phyloP scores from a whole-genome alignment of 2,888 invertebrate species.

The Apamea anceps region DNA sequence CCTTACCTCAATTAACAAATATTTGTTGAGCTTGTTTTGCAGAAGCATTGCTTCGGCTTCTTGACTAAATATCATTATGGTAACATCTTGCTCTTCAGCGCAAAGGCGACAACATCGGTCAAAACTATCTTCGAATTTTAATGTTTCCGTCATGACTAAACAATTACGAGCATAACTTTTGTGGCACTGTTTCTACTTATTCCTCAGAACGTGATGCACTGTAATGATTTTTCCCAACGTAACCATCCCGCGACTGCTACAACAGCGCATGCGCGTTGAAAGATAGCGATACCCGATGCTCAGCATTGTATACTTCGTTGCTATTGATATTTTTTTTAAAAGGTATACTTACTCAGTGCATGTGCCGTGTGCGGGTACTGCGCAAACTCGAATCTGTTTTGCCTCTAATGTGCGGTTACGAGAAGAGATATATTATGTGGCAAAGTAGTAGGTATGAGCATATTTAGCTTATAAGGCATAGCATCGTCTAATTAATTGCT shows the following conservation, averaged over 20 bases:
- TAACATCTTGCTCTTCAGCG: constrained; percentile 90
- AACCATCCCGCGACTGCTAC: constrained; percentile 63
- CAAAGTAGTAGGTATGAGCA: background rate
- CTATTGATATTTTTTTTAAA: constrained; percentile 75
- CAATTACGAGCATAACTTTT: constrained; percentile 48
- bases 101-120: constrained; percentile 92
- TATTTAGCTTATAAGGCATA: background rate
- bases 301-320: constrained; percentile 76
- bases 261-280: constrained; percentile 81
- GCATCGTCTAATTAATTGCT: background rate
- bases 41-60: constrained; percentile 92
- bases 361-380: constrained; percentile 26
- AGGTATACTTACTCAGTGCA: constrained; percentile 52
- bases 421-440: background rate
- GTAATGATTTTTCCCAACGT: constrained; percentile 80
- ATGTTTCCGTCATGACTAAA: constrained; percentile 70
- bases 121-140: constrained; percentile 74
- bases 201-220: constrained; percentile 60
- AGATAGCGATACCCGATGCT: constrained; percentile 60
- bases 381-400: constrained; percentile 44
- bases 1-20: constrained; percentile 92
- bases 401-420: background rate
- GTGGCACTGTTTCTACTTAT: constrained; percentile 51
- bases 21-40: constrained; percentile 92
- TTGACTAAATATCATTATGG: constrained; percentile 92